A percentile compares a stretch with the other conserved stretches of the same genome.
These are phyloP conservation scores for Rhadinocentrus ornatus DNA, from an alignment of 2,797 vertebrate species.

Conservation along the genomic window DNA sequence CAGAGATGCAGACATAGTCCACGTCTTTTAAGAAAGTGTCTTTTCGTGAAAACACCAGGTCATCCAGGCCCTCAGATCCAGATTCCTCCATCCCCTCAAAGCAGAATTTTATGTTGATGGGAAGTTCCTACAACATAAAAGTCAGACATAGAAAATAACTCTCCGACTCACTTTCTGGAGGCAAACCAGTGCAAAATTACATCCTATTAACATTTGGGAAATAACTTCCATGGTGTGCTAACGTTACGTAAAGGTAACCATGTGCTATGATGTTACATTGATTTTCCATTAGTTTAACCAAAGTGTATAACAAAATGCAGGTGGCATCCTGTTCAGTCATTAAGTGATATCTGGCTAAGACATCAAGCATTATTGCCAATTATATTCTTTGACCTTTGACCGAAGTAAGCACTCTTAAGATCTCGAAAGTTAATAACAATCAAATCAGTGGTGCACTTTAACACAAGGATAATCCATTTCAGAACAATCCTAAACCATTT, in stretches of 20 bases:
- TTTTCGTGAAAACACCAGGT: slow-evolving; percentile 88
- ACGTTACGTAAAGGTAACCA: not conserved
- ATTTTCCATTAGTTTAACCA: not conserved
- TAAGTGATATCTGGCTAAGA: slow-evolving; percentile 28
- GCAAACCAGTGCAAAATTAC: fast-evolving
- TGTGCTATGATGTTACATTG: not conserved
- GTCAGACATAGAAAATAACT: not conserved
- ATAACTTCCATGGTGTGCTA: not conserved
- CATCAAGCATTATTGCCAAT: not conserved
- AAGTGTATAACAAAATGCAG: slow-evolving; percentile 6
- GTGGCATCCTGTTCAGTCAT: slow-evolving; percentile 52
- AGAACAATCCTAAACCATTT: not conserved
- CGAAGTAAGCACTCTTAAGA: slow-evolving; percentile 20
- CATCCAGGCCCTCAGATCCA: slow-evolving; percentile 94
- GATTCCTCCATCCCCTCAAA: slow-evolving; percentile 99
- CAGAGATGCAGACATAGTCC: slow-evolving; percentile 97
- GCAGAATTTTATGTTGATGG: slow-evolving; percentile 97
- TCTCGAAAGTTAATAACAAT: slow-evolving; percentile 19
- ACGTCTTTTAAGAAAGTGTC: slow-evolving; percentile 93
- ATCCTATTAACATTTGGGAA: not conserved
- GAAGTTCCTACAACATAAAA: slow-evolving; percentile 85
- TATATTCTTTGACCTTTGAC: slow-evolving; percentile 56
- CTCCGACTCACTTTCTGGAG: not conserved
- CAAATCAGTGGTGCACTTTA: slow-evolving; percentile 26
- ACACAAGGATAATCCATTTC: slow-evolving; percentile 12